phyloP scores from a whole-genome alignment of 2,113 vertebrate genomes.

The Zapornia atra region DNA sequence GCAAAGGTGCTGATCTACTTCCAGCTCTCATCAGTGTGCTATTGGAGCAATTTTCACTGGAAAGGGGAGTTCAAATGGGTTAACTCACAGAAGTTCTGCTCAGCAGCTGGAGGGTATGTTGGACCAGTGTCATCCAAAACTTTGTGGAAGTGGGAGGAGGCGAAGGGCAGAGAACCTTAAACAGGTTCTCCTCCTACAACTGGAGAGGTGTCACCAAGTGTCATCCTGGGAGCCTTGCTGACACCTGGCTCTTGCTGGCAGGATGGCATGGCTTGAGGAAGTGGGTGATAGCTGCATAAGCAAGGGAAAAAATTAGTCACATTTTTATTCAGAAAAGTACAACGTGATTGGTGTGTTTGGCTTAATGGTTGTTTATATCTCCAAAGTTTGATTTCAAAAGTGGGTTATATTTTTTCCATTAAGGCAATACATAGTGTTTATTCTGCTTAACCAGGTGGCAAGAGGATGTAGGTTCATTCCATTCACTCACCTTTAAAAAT shows the following conservation, averaged over 20 bases:
- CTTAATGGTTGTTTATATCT: neutral
- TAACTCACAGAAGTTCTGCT: neutral
- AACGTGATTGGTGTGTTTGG: neutral
- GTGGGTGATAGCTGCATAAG: neutral
- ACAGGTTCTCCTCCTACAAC: neutral
- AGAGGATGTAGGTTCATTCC: neutral
- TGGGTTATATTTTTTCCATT: neutral
- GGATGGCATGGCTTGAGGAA: neutral
- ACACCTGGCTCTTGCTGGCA: neutral
- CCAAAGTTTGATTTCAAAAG: neutral
- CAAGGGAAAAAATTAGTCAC: neutral
- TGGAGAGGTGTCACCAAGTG: neutral
- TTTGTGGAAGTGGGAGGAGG: neutral
- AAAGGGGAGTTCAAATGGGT: neutral
- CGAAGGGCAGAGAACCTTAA: neutral
- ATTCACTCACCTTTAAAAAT: neutral
- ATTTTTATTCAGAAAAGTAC: neutral
- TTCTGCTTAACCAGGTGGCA: neutral
- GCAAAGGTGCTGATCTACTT: neutral
- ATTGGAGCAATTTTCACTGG: neutral
- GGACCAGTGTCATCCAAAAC: neutral
- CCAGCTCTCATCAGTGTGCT: neutral
- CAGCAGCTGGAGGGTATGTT: neutral
- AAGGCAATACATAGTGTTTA: neutral
- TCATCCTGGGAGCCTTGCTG: neutral